phyloP scores from a whole-genome alignment of 2,113 vertebrate genomes.

The Leiothrix lutea region DNA sequence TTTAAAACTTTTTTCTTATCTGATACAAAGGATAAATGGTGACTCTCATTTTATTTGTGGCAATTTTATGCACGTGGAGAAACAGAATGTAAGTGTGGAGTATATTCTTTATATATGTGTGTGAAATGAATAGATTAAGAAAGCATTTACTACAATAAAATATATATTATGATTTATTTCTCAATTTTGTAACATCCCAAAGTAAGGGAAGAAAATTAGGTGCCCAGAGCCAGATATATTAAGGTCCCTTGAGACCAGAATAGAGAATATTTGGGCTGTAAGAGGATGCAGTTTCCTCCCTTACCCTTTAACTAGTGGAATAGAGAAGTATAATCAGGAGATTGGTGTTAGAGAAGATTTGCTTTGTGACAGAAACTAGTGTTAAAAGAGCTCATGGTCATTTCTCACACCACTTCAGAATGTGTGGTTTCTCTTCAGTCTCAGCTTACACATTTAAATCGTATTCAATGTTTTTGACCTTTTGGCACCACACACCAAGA shows the following conservation, averaged over 20 bases:
- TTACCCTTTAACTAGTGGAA: constrained; percentile 25
- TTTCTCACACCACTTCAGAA: constrained; percentile 66
- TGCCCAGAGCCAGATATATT: background rate
- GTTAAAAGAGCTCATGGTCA: constrained; percentile 63
- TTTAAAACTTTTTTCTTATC: constrained; percentile 57
- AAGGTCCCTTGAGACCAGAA: background rate
- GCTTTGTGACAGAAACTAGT: constrained; percentile 51
- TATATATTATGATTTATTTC: constrained; percentile 1
- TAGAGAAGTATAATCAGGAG: constrained; percentile 46
- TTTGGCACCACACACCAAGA: constrained; percentile 67
- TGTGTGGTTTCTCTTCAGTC: constrained; percentile 53
- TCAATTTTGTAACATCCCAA: background rate
- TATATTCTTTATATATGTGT: background rate
- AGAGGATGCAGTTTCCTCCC: background rate
- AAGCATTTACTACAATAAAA: background rate
- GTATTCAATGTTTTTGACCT: constrained; percentile 68
- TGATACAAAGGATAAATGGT: background rate
- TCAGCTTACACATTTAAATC: constrained; percentile 74
- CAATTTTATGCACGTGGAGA: constrained; percentile 12
- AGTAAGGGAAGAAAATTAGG: constrained; percentile 8
- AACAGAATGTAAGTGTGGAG: background rate
- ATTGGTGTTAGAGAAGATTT: constrained; percentile 28
- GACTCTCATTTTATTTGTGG: constrained; percentile 50
- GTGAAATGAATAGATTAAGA: background rate
- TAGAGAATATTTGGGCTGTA: background rate